Evolutionary conservation across 2,888 invertebrate species (phyloP), one percentile per base, ranked within the genome.

Genomic region (Helicoverpa assulta): DNA sequence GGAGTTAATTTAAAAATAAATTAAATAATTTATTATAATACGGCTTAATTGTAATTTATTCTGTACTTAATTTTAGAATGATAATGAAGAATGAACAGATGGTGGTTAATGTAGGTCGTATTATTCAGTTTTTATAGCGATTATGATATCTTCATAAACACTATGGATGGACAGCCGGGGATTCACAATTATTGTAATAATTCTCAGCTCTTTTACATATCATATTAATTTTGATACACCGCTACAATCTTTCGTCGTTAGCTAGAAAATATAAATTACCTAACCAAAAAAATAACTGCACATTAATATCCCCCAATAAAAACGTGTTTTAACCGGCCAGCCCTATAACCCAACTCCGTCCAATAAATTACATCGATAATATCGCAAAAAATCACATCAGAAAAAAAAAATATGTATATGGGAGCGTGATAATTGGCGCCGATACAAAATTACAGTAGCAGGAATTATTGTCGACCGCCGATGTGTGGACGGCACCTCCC

Each of bases 331-430:
- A n/a, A 54, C 5, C 54, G 12, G 67, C 0, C 74, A 83, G 14
- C 83, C 83, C 82, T 83, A 69, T 5, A 55, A 65, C 65, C 66
- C 64, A 80, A 78, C 68, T 51, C 43, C 62, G 60, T 54, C 64
- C 84, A 80, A 83, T 83, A 83, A 84, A 83, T 83, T 80, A 84
- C 70, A 54, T 61, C 74, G 82, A 80, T 84, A 82, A 55, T 76
- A 84, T 83, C 83, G 74, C 70, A 18, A 76, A 67, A 83, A 78
- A 73, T 78, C 76, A 76, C 54, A 40, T 56, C 53, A 68, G 73
- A 73, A 79, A 78, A 73, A 79, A 78, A 70, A 73, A 37, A 67
- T 51, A 63, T 26, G 63, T 59, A 67, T 47, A 63, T 29, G 63
- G 61, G 61, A 64, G 64, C 63, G 73, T 70, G 72, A 76, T 80